phyloP scores from a whole-genome alignment of 2,797 vertebrate species.

The Calcarius lapponicus region DNA sequence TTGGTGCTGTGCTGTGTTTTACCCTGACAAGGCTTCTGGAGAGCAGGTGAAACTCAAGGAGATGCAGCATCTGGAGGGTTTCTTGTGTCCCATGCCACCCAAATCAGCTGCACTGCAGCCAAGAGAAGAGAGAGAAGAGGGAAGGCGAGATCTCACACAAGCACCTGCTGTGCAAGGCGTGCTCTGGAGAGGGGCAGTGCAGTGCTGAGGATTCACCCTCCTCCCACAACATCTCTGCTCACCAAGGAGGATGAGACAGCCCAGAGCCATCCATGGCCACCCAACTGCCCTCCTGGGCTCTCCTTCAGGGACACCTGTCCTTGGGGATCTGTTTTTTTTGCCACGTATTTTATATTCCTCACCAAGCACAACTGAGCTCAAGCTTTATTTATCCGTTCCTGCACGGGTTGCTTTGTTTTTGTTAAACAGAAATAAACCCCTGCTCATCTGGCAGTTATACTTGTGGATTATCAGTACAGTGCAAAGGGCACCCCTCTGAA shows the following conservation, averaged over 20 bases:
- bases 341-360: not conserved
- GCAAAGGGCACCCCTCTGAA: not conserved
- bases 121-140: accelerated
- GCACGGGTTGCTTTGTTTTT: not conserved
- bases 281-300: not conserved
- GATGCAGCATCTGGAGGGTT: not conserved
- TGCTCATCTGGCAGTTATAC: not conserved
- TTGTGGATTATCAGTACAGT: not conserved
- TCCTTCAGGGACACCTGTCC: not conserved
- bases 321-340: not conserved
- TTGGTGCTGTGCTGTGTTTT: not conserved
- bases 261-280: not conserved
- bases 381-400: not conserved
- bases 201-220: not conserved
- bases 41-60: not conserved
- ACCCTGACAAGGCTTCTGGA: not conserved
- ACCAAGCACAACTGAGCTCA: not conserved
- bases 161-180: accelerated
- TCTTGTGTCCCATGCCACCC: not conserved
- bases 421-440: not conserved
- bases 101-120: not conserved
- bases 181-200: not conserved
- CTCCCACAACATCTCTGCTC: not conserved
- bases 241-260: not conserved
- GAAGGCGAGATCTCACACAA: not conserved